Evolutionary conservation across 2,113 vertebrate genomes (phyloP).

Genomic region (human): DNA sequence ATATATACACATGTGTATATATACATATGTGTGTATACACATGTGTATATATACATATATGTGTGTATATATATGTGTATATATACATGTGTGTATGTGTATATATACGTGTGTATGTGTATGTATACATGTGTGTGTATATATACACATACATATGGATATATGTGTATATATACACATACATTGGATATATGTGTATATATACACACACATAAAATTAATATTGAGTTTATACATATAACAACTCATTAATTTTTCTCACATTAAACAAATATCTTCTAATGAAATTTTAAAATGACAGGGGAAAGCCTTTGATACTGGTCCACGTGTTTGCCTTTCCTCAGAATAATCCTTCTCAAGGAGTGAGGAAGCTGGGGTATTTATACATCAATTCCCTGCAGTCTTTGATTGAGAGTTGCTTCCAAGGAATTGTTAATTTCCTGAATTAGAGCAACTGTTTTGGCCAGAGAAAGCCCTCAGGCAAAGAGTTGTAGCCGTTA

Average conservation of each 20-base stretch:
- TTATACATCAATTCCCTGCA: not conserved
- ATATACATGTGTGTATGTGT: too few species aligned
- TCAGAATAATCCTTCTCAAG: not conserved
- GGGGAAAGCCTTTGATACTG: not conserved
- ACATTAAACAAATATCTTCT: not conserved
- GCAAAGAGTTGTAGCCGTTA: not conserved
- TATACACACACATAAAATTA: not conserved
- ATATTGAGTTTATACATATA: not conserved
- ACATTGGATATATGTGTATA: too few species aligned
- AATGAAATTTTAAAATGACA: not conserved
- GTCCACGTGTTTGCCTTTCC: not conserved
- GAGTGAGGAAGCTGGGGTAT: not conserved
- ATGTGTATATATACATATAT: too few species aligned
- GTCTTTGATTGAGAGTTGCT: not conserved
- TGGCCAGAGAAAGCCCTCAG: not conserved
- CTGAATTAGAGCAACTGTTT: not conserved
- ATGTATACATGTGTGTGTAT: too few species aligned
- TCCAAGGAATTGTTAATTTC: not conserved
- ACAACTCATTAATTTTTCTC: slow-evolving; percentile 4
- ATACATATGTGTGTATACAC: too few species aligned
- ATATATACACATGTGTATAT: too few species aligned
- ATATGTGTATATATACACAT: too few species aligned
- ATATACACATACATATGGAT: too few species aligned
- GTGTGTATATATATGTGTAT: too few species aligned
- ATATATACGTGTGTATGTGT: too few species aligned